Conservation (phyloP, 2,888 invertebrate species). For the Polyommatus icarus region DNA sequence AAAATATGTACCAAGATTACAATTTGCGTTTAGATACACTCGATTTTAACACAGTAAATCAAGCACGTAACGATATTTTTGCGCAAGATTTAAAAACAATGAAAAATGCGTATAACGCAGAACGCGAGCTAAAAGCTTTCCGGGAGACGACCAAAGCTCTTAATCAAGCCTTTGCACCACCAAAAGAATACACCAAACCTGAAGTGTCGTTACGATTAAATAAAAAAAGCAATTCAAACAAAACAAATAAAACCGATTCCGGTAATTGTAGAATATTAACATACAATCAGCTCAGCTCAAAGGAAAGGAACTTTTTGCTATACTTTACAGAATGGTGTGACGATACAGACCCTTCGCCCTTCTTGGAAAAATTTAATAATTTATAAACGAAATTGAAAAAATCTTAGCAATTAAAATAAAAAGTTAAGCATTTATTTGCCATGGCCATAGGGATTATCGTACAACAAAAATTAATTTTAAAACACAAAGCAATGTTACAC, state of each 20-base stretch:
- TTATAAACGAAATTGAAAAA: constrained; percentile 54
- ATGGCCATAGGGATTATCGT: background rate
- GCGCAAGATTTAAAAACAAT: constrained; percentile 70
- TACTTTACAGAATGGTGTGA: constrained; percentile 74
- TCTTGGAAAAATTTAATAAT: constrained; percentile 59
- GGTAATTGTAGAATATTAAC: constrained; percentile 49
- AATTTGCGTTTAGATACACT: constrained; percentile 67
- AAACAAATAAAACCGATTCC: constrained; percentile 50
- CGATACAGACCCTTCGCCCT: constrained; percentile 63
- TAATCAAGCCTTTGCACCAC: constrained; percentile 70
- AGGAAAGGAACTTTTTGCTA: constrained; percentile 62
- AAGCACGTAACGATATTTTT: constrained; percentile 68
- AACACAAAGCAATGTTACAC: background rate
- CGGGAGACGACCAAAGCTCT: constrained; percentile 71
- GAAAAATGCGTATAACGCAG: constrained; percentile 65
- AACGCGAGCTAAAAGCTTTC: constrained; percentile 67
- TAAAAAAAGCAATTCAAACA: constrained; percentile 59
- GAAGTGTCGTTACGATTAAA: constrained; percentile 61
- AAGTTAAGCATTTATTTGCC: background rate
- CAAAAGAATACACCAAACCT: constrained; percentile 57
- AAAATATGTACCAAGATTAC: constrained; percentile 72
- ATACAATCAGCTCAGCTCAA: constrained; percentile 55
- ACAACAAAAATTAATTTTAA: background rate
- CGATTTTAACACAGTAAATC: constrained; percentile 69
- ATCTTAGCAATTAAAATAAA: background rate